phyloP scores from a whole-genome alignment of 1,140 invertebrate species.

The Harpegnathos saltator region DNA sequence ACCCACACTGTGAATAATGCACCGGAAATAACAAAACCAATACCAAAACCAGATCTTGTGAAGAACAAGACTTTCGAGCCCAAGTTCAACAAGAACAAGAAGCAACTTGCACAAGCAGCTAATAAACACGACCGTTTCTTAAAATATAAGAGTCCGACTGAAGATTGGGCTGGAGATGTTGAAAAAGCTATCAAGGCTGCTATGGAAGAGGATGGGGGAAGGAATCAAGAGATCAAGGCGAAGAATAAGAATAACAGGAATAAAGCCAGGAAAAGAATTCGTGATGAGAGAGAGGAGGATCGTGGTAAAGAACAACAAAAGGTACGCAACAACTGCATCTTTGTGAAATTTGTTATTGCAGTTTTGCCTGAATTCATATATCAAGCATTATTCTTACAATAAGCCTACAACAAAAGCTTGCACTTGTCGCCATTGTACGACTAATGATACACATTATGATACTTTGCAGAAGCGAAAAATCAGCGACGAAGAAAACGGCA shows the following conservation, averaged over 20 bases:
- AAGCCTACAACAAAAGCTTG: neutral
- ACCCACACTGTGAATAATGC: conserved; percentile 55
- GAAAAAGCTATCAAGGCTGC: conserved; percentile 91
- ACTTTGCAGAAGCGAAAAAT: conserved; percentile 79
- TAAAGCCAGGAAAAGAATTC: conserved; percentile 81
- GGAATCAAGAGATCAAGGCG: conserved; percentile 86
- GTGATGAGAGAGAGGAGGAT: conserved; percentile 86
- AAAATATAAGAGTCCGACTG: conserved; percentile 85
- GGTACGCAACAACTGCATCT: conserved; percentile 40
- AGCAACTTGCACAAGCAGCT: conserved; percentile 62
- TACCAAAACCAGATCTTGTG: conserved; percentile 71
- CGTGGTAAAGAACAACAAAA: conserved; percentile 83
- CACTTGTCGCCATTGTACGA: neutral
- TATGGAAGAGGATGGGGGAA: conserved; percentile 85
- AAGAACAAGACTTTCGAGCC: conserved; percentile 78
- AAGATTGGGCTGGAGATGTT: conserved; percentile 92
- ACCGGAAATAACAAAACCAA: conserved; percentile 70
- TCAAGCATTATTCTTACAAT: conserved; percentile 5
- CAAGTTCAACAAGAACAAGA: conserved; percentile 82
- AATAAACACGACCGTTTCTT: conserved; percentile 77
- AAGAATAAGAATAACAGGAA: conserved; percentile 84
- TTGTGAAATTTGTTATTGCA: conserved; percentile 11
- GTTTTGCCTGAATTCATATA: conserved; percentile 33
- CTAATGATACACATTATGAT: conserved; percentile 31
- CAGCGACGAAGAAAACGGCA: conserved; percentile 86